A percentile compares a stretch with the other conserved stretches of the same genome.
Conservation (phyloP, 1,140 invertebrate species). For the Paralvinella palmiformis region DNA sequence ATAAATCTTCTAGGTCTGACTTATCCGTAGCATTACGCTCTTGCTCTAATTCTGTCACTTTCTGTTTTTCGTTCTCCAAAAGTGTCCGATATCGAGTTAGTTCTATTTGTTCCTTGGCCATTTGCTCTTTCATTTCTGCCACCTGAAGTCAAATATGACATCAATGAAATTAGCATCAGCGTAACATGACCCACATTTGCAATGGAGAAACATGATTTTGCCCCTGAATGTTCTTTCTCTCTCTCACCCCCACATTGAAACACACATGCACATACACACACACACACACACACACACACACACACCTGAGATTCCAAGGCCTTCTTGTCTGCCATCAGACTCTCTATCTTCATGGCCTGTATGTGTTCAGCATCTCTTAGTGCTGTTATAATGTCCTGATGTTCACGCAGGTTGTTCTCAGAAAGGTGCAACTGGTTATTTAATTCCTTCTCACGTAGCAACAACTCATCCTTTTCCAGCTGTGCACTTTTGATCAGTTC, state of each 20-base stretch:
- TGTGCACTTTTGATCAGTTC: constrained; percentile 77
- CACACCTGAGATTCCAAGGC: not conserved
- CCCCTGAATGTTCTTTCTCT: not conserved
- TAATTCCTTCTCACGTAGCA: constrained; percentile 71
- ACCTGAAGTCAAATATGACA: too few relatives aligned
- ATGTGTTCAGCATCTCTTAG: constrained; percentile 47
- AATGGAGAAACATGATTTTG: not conserved
- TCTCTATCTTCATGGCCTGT: constrained; percentile 65
- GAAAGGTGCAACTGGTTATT: constrained; percentile 59
- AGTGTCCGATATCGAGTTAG: constrained; percentile 67
- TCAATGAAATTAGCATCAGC: constrained; percentile 68
- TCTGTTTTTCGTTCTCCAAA: constrained; percentile 70
- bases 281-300: too few relatives aligned
- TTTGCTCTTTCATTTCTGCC: constrained; percentile 61
- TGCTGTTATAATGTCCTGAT: constrained; percentile 54
- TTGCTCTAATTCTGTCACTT: constrained; percentile 59
- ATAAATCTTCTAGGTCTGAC: constrained; percentile 63
- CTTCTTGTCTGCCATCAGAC: not conserved
- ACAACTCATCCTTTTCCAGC: constrained; percentile 46
- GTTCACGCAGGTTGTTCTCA: constrained; percentile 43
- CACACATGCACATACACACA: too few relatives aligned
- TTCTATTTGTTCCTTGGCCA: constrained; percentile 64
- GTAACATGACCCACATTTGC: constrained; percentile 51
- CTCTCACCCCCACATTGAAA: too few relatives aligned
- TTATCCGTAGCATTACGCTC: constrained; percentile 56